phyloP scores from a whole-genome alignment of 2,888 invertebrate species.

The Yponomeuta plumbellus region DNA sequence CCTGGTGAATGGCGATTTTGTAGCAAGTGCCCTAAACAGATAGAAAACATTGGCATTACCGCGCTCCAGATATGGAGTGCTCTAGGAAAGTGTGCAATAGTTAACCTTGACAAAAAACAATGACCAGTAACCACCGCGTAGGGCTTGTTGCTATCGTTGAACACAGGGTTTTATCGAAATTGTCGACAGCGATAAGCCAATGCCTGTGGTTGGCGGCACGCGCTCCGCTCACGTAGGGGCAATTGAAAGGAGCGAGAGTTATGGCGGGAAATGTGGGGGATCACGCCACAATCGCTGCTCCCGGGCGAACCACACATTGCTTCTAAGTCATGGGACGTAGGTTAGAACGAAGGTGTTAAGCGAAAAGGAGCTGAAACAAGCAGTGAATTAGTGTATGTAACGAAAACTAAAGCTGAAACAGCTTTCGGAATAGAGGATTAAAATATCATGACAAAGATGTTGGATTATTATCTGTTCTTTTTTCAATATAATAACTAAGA shows the following conservation, averaged over 20 bases:
- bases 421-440: neutral
- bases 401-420: neutral
- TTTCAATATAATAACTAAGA: no score
- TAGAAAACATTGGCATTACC: neutral
- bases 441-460: no score
- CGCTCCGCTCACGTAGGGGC: constrained; percentile 57
- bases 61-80: neutral
- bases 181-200: constrained; percentile 47
- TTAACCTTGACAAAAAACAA: constrained; percentile 13
- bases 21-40: neutral
- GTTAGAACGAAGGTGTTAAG: neutral
- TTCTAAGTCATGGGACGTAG: neutral
- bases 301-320: constrained; percentile 54
- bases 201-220: constrained; percentile 61
- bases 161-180: constrained; percentile 60
- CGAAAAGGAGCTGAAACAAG: neutral
- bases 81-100: neutral
- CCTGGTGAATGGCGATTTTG: constrained; percentile 42
- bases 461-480: no score
- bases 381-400: neutral
- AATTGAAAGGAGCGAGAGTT: constrained; percentile 68
- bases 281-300: constrained; percentile 59
- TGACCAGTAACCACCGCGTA: constrained; percentile 11
- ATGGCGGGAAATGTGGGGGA: constrained; percentile 60
- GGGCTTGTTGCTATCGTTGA: constrained; percentile 33